phyloP scores from a whole-genome alignment of 2,113 vertebrate genomes.

The Microcebus griseorufus region DNA sequence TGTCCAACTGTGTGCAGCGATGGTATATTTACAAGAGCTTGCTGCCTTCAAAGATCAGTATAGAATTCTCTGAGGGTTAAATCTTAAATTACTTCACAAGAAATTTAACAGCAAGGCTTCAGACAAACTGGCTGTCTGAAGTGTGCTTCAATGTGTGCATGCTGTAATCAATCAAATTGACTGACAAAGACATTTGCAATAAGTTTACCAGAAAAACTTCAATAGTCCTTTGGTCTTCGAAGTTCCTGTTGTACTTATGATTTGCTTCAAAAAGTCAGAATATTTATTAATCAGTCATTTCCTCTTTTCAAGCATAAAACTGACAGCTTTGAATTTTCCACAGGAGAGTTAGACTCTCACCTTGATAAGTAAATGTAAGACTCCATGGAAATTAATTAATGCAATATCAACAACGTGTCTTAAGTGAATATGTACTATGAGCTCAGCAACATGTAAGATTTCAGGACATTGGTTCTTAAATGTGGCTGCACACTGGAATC shows the following conservation, averaged over 20 bases:
- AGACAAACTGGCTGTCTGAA: slow-evolving; percentile 70
- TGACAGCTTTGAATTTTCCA: slow-evolving; percentile 59
- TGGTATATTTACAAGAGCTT: slow-evolving; percentile 62
- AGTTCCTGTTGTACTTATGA: slow-evolving; percentile 58
- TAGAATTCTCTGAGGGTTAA: slow-evolving; percentile 66
- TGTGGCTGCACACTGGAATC: not conserved
- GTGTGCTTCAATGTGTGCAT: slow-evolving; percentile 67
- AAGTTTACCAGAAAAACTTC: slow-evolving; percentile 62
- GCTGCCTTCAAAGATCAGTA: slow-evolving; percentile 68
- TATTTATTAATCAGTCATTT: slow-evolving; percentile 68
- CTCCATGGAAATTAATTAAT: slow-evolving; percentile 55
- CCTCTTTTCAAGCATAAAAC: slow-evolving; percentile 44
- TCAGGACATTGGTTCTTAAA: slow-evolving; percentile 16
- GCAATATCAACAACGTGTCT: slow-evolving; percentile 16
- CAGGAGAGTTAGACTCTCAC: not conserved
- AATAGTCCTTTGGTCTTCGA: slow-evolving; percentile 50
- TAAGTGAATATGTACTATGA: not conserved
- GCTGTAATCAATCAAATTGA: slow-evolving; percentile 78
- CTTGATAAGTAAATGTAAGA: slow-evolving; percentile 50
- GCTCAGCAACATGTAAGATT: not conserved
- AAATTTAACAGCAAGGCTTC: slow-evolving; percentile 75
- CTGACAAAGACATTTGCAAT: slow-evolving; percentile 75
- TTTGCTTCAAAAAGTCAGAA: slow-evolving; percentile 51
- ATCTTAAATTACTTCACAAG: slow-evolving; percentile 79
- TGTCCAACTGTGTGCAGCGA: slow-evolving; percentile 22